Percentiles rank a stretch among this genome's conserved stretches.
Conservation (phyloP, 1,140 invertebrate species). For the Portunus trituberculatus region DNA sequence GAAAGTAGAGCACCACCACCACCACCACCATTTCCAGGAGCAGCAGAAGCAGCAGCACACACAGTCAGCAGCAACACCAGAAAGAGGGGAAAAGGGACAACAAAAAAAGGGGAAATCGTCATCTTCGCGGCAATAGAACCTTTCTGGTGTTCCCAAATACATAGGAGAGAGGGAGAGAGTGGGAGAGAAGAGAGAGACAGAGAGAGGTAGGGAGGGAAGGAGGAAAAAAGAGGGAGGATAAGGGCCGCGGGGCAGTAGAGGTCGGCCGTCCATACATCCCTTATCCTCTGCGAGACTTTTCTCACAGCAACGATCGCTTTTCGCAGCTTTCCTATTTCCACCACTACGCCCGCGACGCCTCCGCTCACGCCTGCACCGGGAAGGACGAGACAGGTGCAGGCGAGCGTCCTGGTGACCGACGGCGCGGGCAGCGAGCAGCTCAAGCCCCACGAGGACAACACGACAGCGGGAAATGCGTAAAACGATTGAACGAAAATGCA, state of each 20-base stretch:
- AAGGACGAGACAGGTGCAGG: not conserved
- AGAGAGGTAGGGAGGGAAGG: not conserved
- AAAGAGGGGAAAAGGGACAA: not conserved
- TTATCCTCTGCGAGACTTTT: not conserved
- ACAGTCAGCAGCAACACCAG: not conserved
- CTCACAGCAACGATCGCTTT: not conserved
- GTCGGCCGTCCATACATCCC: not conserved
- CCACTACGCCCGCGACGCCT: not conserved
- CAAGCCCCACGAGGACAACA: not conserved
- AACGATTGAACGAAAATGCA: not conserved
- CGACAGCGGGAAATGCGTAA: not conserved
- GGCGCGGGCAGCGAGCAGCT: not conserved
- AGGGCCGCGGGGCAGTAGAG: not conserved
- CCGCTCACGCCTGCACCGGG: not conserved
- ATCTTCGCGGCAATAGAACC: conserved; percentile 45
- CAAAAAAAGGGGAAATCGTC: conserved; percentile 22
- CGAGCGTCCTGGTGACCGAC: not conserved
- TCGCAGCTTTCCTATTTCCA: not conserved
- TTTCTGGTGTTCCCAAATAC: conserved; percentile 29
- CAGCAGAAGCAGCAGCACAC: conserved; percentile 27
- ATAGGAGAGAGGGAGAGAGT: not conserved
- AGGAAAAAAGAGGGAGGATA: not conserved
- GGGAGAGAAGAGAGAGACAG: not conserved
- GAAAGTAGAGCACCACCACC: not conserved
- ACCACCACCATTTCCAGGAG: not conserved